Base-by-base conservation (phyloP, 1,140 invertebrate species). In the Whitmania pigra region DNA sequence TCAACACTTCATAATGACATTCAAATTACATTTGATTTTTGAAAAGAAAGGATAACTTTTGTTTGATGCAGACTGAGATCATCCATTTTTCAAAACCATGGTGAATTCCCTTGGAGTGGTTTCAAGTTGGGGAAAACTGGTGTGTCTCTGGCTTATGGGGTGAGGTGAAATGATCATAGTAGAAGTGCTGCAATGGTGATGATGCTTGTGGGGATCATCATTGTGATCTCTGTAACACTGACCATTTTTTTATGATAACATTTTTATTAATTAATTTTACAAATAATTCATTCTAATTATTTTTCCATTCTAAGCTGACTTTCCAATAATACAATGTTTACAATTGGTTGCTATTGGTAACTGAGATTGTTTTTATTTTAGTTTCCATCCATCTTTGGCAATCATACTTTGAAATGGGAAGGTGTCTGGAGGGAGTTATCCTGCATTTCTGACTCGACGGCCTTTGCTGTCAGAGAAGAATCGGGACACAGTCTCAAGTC, bases 401-500 rank as follows among this genome's bases (percentile, higher is more conserved):
- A 70, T 73, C 92, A 95, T 79, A 88, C 88, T 78, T 75, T 95
- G 20, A 88, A 90, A 75, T 93, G 90, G 85, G 91, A 93, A 82
- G 90, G 87, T 5, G 80, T 87, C 6, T 89, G 91, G 79, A 82
- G 92, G 74, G 87, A 93, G 73, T 83, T 93, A 0, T 84, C 84
- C 11, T 87, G 87, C 27, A 80, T 87, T 3, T 86, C 81, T 74
- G 82, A 81, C 78, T 86, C 85, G 78, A 87, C 86, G 74, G 86
- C 88, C 0, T 93, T 94, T 83, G 82, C 86, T 72, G 87, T 94
- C 11, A 82, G 91, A 43, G 90, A 94, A 82, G 87, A 92, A 78
- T 86, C 88, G 72, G 92, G 92, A 13, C 88, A 91, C 57, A 88
- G 88, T 73, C 85, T 94, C 75, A 94, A 94, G 82, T 94, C 91